Percentiles rank a stretch among this genome's conserved stretches.
Conservation (phyloP, 2,888 invertebrate species). For the Cordylochernes scorpioides region DNA sequence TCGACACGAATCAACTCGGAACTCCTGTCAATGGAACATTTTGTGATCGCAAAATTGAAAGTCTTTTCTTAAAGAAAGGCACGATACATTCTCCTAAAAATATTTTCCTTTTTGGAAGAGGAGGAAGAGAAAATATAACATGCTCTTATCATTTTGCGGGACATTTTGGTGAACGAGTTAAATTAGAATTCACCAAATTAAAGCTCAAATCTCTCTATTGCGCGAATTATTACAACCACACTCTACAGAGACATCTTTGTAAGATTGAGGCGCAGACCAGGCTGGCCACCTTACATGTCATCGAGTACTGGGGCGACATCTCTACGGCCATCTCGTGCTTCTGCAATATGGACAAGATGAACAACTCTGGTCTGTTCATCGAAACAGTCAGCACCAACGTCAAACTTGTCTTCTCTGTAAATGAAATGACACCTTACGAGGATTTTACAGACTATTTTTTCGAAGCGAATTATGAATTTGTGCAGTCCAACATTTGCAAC, state of each 20-base stretch:
- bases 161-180: slow-evolving; percentile 7
- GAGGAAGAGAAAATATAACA: slow-evolving; percentile 43
- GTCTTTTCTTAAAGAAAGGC: slow-evolving; percentile 22
- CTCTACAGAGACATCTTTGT: slow-evolving; percentile 23
- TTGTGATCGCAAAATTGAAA: slow-evolving; percentile 11
- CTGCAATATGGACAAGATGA: slow-evolving; percentile 16
- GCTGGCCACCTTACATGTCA: not conserved
- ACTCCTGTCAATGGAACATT: slow-evolving; percentile 11
- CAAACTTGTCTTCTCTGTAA: slow-evolving; percentile 42
- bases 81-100: slow-evolving; percentile 46
- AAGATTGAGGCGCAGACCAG: not conserved
- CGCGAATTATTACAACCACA: slow-evolving; percentile 8
- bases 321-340: slow-evolving; percentile 11
- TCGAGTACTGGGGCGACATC: slow-evolving; percentile 2
- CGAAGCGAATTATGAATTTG: slow-evolving; percentile 49
- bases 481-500: slow-evolving; percentile 8
- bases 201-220: slow-evolving; percentile 29
- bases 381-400: slow-evolving; percentile 42
- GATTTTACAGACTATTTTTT: slow-evolving; percentile 51
- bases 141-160: slow-evolving; percentile 24
- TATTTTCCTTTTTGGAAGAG: slow-evolving; percentile 53
- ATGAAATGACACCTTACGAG: slow-evolving; percentile 50
- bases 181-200: slow-evolving; percentile 33
- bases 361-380: slow-evolving; percentile 19
- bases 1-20: slow-evolving; percentile 27